phyloP scores from a whole-genome alignment of 2,113 vertebrate genomes.

The Equus quagga region DNA sequence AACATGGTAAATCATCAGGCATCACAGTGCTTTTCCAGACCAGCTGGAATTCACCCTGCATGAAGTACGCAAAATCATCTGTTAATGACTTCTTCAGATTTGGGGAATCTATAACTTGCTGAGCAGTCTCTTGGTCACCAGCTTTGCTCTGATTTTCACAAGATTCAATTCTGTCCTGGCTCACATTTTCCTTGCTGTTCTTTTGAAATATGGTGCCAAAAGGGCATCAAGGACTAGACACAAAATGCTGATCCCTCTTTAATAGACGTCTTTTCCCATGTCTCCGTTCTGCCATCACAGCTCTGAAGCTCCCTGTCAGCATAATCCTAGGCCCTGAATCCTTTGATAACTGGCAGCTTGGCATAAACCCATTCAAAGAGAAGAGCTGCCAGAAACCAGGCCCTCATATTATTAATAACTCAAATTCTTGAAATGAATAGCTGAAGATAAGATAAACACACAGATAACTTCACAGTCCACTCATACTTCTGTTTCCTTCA shows the following conservation, averaged over 20 bases:
- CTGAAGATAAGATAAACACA: constrained; percentile 79
- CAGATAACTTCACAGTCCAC: constrained; percentile 69
- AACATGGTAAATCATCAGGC: background rate
- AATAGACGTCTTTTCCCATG: rapidly evolving
- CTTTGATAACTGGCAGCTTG: constrained; percentile 61
- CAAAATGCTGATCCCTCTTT: background rate
- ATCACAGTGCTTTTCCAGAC: background rate
- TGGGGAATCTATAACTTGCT: background rate
- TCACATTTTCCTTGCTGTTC: background rate
- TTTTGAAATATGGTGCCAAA: constrained; percentile 44
- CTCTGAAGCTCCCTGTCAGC: background rate
- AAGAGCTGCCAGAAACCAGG: constrained; percentile 61
- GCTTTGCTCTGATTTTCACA: constrained; percentile 10
- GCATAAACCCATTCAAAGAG: constrained; percentile 67
- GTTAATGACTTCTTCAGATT: background rate
- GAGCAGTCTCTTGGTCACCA: background rate
- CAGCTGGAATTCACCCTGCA: background rate
- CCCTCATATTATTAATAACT: constrained; percentile 78
- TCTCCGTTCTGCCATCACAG: background rate
- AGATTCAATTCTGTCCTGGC: background rate
- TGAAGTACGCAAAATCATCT: background rate
- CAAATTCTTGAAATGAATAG: constrained; percentile 76
- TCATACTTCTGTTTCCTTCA: constrained; percentile 58
- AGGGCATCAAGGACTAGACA: background rate
- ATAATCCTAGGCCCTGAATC: constrained; percentile 1